Conservation (phyloP, 1,140 invertebrate genomes). For the Trichonephila clavipes region DNA sequence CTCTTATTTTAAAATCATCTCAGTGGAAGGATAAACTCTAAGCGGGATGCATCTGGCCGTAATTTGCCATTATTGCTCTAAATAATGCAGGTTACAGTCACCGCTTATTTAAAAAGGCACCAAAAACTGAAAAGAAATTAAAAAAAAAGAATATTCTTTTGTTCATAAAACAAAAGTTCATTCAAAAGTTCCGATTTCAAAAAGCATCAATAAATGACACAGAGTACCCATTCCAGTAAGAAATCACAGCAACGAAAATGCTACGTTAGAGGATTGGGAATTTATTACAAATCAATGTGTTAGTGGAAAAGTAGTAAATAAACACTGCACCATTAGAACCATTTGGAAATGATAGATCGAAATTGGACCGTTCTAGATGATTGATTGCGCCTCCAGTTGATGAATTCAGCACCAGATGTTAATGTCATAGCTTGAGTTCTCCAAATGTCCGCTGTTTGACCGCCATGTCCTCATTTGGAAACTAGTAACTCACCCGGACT, state of each 20-base stretch:
- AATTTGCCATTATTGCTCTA: too few relatives aligned
- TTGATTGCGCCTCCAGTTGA: background rate
- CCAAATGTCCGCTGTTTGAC: slow-evolving; percentile 7
- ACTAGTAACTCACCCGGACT: slow-evolving; percentile 22
- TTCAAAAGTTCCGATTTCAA: background rate
- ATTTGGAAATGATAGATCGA: background rate
- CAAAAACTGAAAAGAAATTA: too few relatives aligned
- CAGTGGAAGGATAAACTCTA: too few relatives aligned
- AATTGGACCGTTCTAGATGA: background rate
- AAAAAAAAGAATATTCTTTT: background rate
- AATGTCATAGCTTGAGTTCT: background rate
- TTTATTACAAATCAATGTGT: background rate
- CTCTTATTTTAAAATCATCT: too few relatives aligned
- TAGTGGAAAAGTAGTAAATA: background rate
- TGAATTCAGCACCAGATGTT: background rate
- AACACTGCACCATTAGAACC: background rate
- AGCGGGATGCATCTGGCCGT: too few relatives aligned
- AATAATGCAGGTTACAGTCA: too few relatives aligned
- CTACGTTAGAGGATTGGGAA: too few relatives aligned
- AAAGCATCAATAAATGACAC: background rate
- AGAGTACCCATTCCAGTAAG: too few relatives aligned
- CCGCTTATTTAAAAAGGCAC: too few relatives aligned
- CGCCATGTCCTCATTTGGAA: slow-evolving; percentile 6
- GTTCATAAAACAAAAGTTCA: background rate
- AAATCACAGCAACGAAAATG: too few relatives aligned